A percentile compares a stretch with the other conserved stretches of the same genome.
These are phyloP conservation scores for Andrena marginata DNA, from an alignment of 2,888 invertebrate species.

Conservation along the genomic window DNA sequence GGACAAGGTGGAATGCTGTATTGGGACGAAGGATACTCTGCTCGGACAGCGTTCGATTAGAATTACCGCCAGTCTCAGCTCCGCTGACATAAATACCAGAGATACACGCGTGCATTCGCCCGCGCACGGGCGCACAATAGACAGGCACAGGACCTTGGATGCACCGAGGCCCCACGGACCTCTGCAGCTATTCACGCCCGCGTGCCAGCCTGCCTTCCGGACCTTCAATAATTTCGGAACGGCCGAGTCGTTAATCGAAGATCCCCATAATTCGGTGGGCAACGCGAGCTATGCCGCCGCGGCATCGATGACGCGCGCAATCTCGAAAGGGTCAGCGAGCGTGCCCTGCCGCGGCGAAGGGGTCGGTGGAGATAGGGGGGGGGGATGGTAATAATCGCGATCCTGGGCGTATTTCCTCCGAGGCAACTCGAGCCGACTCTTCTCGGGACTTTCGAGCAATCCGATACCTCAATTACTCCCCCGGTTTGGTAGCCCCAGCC, in stretches of 20 bases:
- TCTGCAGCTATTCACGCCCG: constrained; percentile 56
- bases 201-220: constrained; percentile 49
- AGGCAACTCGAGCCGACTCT: neutral
- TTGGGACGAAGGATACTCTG: constrained; percentile 66
- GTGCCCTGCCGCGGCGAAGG: neutral
- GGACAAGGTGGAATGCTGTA: constrained; percentile 41
- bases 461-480: neutral
- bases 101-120: constrained; percentile 51
- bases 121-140: constrained; percentile 35
- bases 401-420: neutral
- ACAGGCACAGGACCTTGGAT: constrained; percentile 29
- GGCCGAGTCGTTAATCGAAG: constrained; percentile 68
- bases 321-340: neutral
- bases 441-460: neutral
- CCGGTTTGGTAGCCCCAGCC: neutral
- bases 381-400: constrained; percentile 4
- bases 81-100: constrained; percentile 61
- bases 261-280: constrained; percentile 57
- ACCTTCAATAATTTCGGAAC: constrained; percentile 63
- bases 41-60: constrained; percentile 67
- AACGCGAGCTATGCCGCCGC: constrained; percentile 53
- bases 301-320: constrained; percentile 26
- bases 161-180: constrained; percentile 28
- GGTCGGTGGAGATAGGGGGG: neutral
- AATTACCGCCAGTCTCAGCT: constrained; percentile 71